phyloP scores from a whole-genome alignment of 1,140 invertebrate species.

The Dinoponera quadriceps region DNA sequence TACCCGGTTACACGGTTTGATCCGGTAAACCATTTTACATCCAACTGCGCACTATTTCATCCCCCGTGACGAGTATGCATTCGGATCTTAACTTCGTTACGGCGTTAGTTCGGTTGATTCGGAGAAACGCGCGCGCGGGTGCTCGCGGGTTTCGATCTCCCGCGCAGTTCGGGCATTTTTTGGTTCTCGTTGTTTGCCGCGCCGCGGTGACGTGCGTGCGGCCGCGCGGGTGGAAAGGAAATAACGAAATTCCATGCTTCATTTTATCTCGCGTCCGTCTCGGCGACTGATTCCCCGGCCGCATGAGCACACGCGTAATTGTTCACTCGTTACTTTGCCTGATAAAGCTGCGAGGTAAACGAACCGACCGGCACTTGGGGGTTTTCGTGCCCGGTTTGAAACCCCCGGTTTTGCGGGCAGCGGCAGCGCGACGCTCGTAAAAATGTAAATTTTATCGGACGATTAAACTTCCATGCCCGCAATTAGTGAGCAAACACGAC shows the following conservation, averaged over 20 bases:
- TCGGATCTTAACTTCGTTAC: constrained; percentile 56
- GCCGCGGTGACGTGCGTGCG: neutral
- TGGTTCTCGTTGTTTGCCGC: neutral
- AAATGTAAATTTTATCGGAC: constrained; percentile 72
- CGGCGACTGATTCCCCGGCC: constrained; percentile 25
- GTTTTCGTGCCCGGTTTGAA: constrained; percentile 38
- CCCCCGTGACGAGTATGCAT: constrained; percentile 44
- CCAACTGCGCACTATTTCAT: constrained; percentile 53
- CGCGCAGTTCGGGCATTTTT: neutral
- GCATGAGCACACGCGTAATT: constrained; percentile 39
- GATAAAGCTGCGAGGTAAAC: constrained; percentile 50
- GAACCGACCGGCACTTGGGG: constrained; percentile 18
- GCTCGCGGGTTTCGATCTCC: neutral
- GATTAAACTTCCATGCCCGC: constrained; percentile 64
- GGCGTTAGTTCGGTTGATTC: constrained; percentile 39
- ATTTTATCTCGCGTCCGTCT: constrained; percentile 37
- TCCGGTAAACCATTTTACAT: constrained; percentile 47
- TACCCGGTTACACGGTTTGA: constrained; percentile 54
- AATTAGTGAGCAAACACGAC: constrained; percentile 62
- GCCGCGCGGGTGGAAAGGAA: neutral
- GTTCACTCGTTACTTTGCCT: constrained; percentile 42
- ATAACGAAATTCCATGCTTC: constrained; percentile 32
- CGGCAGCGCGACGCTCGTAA: constrained; percentile 61
- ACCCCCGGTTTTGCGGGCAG: constrained; percentile 18
- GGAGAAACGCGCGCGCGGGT: neutral